Evolutionary conservation across 2,888 invertebrate species (phyloP), one percentile per base, ranked within the genome.

Genomic region (Dolomedes plantarius): DNA sequence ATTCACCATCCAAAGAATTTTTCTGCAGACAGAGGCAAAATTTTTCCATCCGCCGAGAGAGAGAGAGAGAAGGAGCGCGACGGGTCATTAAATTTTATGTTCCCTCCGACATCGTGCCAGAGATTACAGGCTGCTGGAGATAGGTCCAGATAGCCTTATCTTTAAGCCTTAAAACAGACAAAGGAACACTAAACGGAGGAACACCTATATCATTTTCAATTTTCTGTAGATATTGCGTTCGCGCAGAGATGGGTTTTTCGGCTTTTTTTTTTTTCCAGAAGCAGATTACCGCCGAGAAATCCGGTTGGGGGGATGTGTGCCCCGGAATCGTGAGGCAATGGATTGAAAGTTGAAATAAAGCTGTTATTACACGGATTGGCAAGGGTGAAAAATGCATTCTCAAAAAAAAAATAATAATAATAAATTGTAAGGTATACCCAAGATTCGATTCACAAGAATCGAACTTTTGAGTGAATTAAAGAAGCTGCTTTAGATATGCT

Each of bases 161-260:
- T 56, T 56, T 16, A 23, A 56, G 56, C 56, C 11, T 56, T 23
- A 56, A 56, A 56, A n/a, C 56, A 56, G 56, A 56, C 56, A 56
- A 56, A 56, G 56, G 23, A 36, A 56, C 19, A 23, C 56, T 56
- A 23, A 56, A 56, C 6, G 56, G 23, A 56, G 23, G 56, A 56
- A 23, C 23, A 23, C 56, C 56, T 56, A 56, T 56, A 56, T 56
- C 56, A 56, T 56, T 56, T 56, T 56, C 56, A 56, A 56, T 56
- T 56, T 56, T 56, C 23, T 5, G 56, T 19, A 56, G 56, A 56
- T 56, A 56, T 23, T 19, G 23, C 5, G 36, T 9, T n/a, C 6
- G 36, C 56, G 23, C 2, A 5, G 56, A 2, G 23, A 23, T 3
- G 19, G 23, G 56, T 3, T 56, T 1, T n/a, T 16, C 3, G 23